Evolutionary conservation across 64 coral and sea anemone species (phyloP).

Genomic region (Orbicella faveolata): DNA sequence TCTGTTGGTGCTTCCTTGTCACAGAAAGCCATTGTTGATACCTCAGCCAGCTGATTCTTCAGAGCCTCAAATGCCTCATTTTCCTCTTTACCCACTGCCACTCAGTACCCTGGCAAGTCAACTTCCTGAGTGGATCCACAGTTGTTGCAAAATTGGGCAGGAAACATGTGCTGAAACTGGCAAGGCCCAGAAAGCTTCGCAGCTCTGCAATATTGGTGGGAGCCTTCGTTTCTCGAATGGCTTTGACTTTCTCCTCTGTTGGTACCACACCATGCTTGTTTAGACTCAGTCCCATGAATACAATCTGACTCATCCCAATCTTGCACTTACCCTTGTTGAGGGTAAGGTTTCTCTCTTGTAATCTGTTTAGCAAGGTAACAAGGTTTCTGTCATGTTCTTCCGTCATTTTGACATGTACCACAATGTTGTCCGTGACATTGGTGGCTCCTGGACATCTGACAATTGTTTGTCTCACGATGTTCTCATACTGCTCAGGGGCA

Average conservation of each 20-base stretch:
- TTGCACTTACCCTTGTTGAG: not conserved
- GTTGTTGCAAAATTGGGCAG: not conserved
- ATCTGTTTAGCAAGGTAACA: not conserved
- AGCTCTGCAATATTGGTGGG: not conserved
- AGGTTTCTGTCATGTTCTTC: slow-evolving; percentile 19
- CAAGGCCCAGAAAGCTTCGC: not conserved
- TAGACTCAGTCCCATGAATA: slow-evolving; percentile 42
- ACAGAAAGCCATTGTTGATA: slow-evolving; percentile 5
- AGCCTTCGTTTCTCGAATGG: too few relatives aligned
- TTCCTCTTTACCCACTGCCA: slow-evolving; percentile 19
- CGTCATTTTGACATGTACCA: not conserved
- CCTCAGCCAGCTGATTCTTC: not conserved
- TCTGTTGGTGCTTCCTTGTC: slow-evolving; percentile 10
- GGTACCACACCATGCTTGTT: slow-evolving; percentile 24
- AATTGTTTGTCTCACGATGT: slow-evolving; percentile 29
- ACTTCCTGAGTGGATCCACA: slow-evolving; percentile 21
- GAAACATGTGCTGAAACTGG: not conserved
- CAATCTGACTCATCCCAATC: slow-evolving; percentile 17
- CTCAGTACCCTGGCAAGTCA: slow-evolving; percentile 12
- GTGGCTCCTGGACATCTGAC: slow-evolving; percentile 7
- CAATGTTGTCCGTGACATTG: not conserved
- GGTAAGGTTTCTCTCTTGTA: too few relatives aligned
- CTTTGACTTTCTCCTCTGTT: slow-evolving; percentile 22
- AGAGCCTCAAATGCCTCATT: slow-evolving; percentile 22
- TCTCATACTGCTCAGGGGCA: slow-evolving; percentile 32